A percentile compares a stretch with the other conserved stretches of the same genome.
Conservation (phyloP, 2,797 vertebrate genomes). For the Enoplosus armatus region DNA sequence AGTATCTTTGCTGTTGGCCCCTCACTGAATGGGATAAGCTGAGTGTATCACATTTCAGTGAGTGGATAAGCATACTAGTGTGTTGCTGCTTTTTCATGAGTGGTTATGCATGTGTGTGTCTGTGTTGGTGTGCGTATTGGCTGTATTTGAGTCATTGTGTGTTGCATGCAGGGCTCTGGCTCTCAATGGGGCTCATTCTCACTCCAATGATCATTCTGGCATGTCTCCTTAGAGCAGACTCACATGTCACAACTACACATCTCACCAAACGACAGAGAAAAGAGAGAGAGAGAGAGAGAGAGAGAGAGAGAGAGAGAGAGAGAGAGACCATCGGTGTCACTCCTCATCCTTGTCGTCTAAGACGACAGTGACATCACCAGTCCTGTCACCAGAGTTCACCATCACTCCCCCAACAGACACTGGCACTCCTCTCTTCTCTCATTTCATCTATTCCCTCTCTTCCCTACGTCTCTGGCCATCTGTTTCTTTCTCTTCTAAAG, state of each 20-base stretch:
- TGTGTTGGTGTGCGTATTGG: constrained; percentile 28
- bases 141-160: constrained; percentile 64
- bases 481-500: constrained; percentile 42
- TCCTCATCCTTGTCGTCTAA: constrained; percentile 67
- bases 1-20: constrained; percentile 46
- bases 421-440: constrained; percentile 45
- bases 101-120: constrained; percentile 20
- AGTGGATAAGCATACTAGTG: constrained; percentile 50
- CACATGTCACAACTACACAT: constrained; percentile 80
- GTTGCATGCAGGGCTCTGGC: constrained; percentile 58
- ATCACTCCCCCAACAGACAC: constrained; percentile 65
- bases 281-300: constrained; percentile 30
- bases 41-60: constrained; percentile 65
- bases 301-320: constrained; percentile 30
- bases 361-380: constrained; percentile 78
- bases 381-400: constrained; percentile 78
- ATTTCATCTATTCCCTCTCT: constrained; percentile 45
- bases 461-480: constrained; percentile 31
- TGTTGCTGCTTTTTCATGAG: constrained; percentile 38
- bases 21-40: constrained; percentile 64
- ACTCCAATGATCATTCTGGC: constrained; percentile 79
- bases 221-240: constrained; percentile 79
- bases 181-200: constrained; percentile 73
- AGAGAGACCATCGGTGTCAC: constrained; percentile 69
- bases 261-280: constrained; percentile 62